A percentile compares a stretch with the other conserved stretches of the same genome.
phyloP scores from a whole-genome alignment of 1,140 invertebrate genomes.

The Glossosoma conforme region DNA sequence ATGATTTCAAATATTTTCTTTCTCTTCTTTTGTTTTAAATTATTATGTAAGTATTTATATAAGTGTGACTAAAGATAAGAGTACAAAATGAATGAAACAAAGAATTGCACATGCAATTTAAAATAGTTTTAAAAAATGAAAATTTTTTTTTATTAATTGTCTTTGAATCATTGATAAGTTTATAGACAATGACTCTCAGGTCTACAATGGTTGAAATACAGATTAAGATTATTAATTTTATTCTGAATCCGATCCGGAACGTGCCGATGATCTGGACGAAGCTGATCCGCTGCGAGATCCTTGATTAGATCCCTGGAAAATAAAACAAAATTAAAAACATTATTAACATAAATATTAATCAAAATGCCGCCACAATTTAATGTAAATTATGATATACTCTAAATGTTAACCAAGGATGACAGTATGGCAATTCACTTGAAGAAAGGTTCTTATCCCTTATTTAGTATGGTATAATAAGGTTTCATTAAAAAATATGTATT shows the following conservation, averaged over 20 bases:
- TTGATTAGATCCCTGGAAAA: conserved; percentile 17
- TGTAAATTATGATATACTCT: background rate
- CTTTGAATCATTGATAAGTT: no score
- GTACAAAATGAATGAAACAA: no score
- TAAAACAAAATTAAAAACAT: background rate
- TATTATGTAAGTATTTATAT: no score
- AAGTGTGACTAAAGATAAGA: no score
- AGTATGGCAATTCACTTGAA: background rate
- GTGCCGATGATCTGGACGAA: conserved; percentile 27
- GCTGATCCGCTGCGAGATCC: conserved; percentile 27
- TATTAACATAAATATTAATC: background rate
- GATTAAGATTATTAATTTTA: conserved; percentile 11
- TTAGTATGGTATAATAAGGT: background rate
- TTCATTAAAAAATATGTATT: background rate
- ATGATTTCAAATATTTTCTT: no score
- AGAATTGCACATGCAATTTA: no score
- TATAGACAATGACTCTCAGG: no score
- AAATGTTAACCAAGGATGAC: background rate
- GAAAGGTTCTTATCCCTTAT: background rate
- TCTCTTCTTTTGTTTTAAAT: no score
- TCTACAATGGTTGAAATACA: no score
- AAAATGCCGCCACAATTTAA: background rate
- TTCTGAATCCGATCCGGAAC: conserved; percentile 25
- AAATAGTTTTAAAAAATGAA: no score
- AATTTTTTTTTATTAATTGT: no score